Base-by-base conservation (phyloP, 2,888 invertebrate species). In the Tyria jacobaeae region DNA sequence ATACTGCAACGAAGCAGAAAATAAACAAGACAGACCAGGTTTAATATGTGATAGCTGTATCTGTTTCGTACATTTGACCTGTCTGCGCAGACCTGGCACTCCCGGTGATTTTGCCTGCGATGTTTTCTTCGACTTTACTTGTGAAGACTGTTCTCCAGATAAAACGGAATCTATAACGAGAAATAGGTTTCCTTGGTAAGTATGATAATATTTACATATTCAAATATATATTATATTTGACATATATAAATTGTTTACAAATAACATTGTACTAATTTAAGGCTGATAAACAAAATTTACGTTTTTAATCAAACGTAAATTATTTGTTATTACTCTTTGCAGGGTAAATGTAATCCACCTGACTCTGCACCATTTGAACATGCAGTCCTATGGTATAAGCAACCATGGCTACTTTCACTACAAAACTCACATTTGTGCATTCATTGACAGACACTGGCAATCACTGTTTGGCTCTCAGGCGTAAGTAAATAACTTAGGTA, bases 331-430 rank as follows among this genome's bases (percentile, higher is more conserved):
- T 27, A 17, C 34, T 57, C 24, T 37, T 82, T 75, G 2, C 85
- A 96, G 96, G 97, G 94, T 97, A 0, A 96, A 96, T 82, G 95
- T 96, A 1, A 95, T 98, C 6, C 93, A 96, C 35, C 83, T 98
- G 66, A 95, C 96, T 0, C 85, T 98, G n/a, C 96, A 97, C 81
- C 97, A 98, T 88, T 90, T 98, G 25, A 95, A 96, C 70, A 94
- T 95, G 25, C 96, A 96, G 74, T 96, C 96, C 0, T 95, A 95
- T 14, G 96, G 97, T 1, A 95, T 97, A 60, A 97, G 97, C 66
- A 96, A 96, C 83, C 95, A 96, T 81, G 98, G 98, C 2, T 98
- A 96, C 88, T 98, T 97, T 82, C 97, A 97, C 84, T 98, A 97
- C 96, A 96, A 97, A 79, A 96, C 96, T 4, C 97, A 98, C 82